phyloP scores from a whole-genome alignment of 1,140 invertebrate genomes.

The Bombus picipes region DNA sequence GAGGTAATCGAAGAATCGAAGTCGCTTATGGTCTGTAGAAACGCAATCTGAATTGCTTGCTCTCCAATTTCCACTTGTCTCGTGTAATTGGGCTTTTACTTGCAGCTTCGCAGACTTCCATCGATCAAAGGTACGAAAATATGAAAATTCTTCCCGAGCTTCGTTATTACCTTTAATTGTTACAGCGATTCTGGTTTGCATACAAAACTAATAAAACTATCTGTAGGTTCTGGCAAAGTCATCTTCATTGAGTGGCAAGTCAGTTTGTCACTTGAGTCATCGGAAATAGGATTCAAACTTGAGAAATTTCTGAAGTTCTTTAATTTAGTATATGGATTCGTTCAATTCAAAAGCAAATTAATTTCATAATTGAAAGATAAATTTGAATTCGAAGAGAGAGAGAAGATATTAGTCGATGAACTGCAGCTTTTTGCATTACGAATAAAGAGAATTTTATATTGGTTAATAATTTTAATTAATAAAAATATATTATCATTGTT shows the following conservation, averaged over 20 bases:
- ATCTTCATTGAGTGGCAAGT: neutral
- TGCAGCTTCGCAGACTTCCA: neutral
- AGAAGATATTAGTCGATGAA: neutral
- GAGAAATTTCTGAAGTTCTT: neutral
- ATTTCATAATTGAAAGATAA: neutral
- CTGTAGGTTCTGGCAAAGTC: neutral
- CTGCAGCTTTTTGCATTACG: too few species aligned
- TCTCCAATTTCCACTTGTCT: slow-evolving; percentile 16
- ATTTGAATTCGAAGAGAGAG: neutral
- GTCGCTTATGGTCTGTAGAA: neutral
- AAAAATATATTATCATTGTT: too few species aligned
- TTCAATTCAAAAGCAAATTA: neutral
- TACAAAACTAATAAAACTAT: neutral
- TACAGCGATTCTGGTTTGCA: neutral
- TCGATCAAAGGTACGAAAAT: neutral
- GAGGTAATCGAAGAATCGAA: slow-evolving; percentile 11
- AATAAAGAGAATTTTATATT: neutral
- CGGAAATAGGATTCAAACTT: neutral
- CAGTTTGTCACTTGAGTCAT: neutral
- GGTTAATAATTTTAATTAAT: too few species aligned
- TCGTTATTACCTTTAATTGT: neutral
- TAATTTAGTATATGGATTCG: neutral
- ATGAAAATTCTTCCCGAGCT: neutral
- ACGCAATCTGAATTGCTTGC: slow-evolving; percentile 14
- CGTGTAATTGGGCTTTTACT: slow-evolving; percentile 23